These are phyloP conservation scores for Cololabis saira DNA, from an alignment of 2,113 vertebrate genomes.

Conservation along the genomic window DNA sequence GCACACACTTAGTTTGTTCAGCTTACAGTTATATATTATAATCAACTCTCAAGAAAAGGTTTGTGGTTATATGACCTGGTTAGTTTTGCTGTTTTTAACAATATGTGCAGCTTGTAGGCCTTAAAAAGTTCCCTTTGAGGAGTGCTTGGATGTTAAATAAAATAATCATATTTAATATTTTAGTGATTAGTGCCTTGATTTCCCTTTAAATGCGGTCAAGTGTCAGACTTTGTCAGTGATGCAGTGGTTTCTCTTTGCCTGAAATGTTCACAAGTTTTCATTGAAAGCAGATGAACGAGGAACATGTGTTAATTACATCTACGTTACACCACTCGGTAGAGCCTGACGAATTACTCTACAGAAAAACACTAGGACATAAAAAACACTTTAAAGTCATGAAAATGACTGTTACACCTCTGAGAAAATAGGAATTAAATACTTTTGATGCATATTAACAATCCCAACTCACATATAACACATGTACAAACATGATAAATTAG, in stretches of 20 bases:
- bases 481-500: background rate
- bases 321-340: background rate
- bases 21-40: too few species aligned
- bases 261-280: background rate
- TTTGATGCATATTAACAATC: background rate
- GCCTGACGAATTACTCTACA: background rate
- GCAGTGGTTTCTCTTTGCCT: background rate
- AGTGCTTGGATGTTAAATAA: background rate
- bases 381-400: background rate
- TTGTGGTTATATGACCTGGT: too few species aligned
- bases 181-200: background rate
- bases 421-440: background rate
- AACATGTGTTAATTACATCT: background rate
- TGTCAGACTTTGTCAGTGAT: slow-evolving; percentile 1
- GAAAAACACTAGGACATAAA: background rate
- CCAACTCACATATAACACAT: background rate
- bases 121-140: slow-evolving; percentile 13
- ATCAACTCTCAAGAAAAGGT: too few species aligned
- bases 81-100: too few species aligned
- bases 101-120: too few species aligned
- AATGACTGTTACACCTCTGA: background rate
- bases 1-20: too few species aligned
- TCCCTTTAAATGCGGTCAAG: background rate
- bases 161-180: slow-evolving; percentile 1
- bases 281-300: background rate